A percentile compares a stretch with the other conserved stretches of the same genome.
Conservation (phyloP, 30 jellyfish, hydroid and myxozoan genomes). For the Cassiopea xamachana region DNA sequence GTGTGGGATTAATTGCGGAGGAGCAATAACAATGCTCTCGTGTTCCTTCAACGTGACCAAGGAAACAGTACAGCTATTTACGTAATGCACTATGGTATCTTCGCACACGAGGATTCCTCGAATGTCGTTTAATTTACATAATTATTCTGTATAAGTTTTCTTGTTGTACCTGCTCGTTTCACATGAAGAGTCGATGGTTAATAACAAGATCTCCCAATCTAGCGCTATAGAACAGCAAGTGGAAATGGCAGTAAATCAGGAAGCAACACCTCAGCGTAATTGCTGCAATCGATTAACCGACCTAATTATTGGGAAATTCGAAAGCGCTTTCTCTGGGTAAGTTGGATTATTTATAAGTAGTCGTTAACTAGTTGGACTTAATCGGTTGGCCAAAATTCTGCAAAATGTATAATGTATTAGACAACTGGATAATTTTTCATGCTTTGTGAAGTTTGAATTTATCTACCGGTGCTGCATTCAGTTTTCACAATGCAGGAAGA, state of each 20-base stretch:
- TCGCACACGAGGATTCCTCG: conserved; percentile 1
- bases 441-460: too few relatives aligned
- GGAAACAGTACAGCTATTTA: not conserved
- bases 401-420: too few relatives aligned
- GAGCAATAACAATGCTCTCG: not conserved
- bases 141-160: not conserved
- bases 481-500: too few relatives aligned
- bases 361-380: not conserved
- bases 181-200: not conserved
- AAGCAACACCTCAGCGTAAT: not conserved
- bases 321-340: conserved; percentile 21
- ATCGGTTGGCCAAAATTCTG: not conserved
- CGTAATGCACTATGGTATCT: not conserved
- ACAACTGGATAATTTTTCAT: too few relatives aligned
- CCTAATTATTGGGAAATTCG: conserved; percentile 28
- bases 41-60: not conserved
- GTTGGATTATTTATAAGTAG: not conserved
- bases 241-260: not conserved
- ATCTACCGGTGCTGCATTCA: too few relatives aligned
- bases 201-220: not conserved
- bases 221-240: not conserved
- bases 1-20: not conserved
- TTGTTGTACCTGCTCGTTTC: not conserved
- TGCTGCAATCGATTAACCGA: conserved; percentile 24
- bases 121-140: not conserved